These are phyloP conservation scores for Ophraella communa DNA, from an alignment of 2,888 invertebrate species.

Conservation along the genomic window DNA sequence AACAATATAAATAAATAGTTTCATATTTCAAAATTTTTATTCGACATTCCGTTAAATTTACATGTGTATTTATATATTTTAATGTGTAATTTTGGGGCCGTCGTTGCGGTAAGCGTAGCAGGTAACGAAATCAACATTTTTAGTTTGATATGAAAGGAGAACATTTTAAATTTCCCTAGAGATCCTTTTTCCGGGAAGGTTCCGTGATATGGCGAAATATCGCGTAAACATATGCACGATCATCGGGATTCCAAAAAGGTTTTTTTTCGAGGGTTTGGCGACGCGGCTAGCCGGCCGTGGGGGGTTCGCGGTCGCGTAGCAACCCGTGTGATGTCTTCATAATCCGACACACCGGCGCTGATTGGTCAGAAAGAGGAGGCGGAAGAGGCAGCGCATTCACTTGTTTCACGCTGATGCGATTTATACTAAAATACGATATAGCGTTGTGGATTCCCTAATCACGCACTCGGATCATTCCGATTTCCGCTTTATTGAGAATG, in stretches of 20 bases:
- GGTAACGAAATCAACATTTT: slow-evolving; percentile 9
- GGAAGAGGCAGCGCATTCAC: slow-evolving; percentile 52
- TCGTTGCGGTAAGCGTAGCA: background rate
- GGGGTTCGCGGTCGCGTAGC: slow-evolving; percentile 59
- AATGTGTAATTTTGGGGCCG: background rate
- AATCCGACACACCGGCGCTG: slow-evolving; percentile 57
- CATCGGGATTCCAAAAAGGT: slow-evolving; percentile 31
- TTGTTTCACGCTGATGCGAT: slow-evolving; percentile 56
- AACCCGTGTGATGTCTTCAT: slow-evolving; percentile 58
- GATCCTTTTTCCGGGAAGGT: slow-evolving; percentile 14
- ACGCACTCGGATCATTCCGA: slow-evolving; percentile 24
- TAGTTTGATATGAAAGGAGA: too few relatives aligned
- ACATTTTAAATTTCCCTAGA: slow-evolving; percentile 25
- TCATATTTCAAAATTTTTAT: too few relatives aligned
- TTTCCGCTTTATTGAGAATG: slow-evolving; percentile 15
- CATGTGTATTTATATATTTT: too few relatives aligned
- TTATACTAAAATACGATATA: slow-evolving; percentile 50
- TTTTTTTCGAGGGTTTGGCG: slow-evolving; percentile 33
- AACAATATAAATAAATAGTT: too few relatives aligned
- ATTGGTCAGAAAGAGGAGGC: slow-evolving; percentile 57
- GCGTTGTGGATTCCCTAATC: slow-evolving; percentile 44
- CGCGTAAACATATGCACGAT: slow-evolving; percentile 39
- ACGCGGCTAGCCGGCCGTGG: slow-evolving; percentile 43
- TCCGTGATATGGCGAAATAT: slow-evolving; percentile 28
- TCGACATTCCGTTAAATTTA: too few relatives aligned